Evolutionary conservation across 2,113 vertebrate genomes (phyloP).

Genomic region (Danio rerio): GRCz12tu NC_133187.1:1035001-1035500

Average conservation of each 20-base stretch:
- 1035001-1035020: no score
- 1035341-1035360: constrained; percentile 59
- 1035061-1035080: no score
- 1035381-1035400: constrained; percentile 53
- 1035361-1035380: constrained; percentile 58
- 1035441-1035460: no score
- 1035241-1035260: not conserved
- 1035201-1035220: not conserved
- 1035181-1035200: not conserved
- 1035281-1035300: constrained; percentile 22
- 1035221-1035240: not conserved
- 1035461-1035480: no score
- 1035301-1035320: constrained; percentile 54
- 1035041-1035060: no score
- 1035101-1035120: no score
- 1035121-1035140: no score
- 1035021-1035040: no score
- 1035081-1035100: no score
- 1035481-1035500: no score
- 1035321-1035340: constrained; percentile 59
- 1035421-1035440: constrained; percentile 10
- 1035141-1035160: no score
- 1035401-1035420: not conserved
- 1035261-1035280: constrained; percentile 28
- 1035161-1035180: no score